Conservation (phyloP, 2,888 invertebrate genomes). For the Lampropteryx suffumata region DNA sequence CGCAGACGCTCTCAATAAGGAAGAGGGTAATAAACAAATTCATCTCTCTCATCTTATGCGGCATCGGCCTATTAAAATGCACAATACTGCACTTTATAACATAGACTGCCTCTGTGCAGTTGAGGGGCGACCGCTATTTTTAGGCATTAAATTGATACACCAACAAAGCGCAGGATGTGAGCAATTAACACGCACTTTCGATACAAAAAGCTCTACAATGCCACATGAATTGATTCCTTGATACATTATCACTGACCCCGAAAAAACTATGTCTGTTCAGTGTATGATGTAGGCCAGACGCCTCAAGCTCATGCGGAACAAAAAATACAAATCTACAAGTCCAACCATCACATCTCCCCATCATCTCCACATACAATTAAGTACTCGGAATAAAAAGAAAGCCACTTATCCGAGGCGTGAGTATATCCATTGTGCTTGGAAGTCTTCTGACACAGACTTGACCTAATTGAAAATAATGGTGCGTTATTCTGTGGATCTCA, state of each 20-base stretch:
- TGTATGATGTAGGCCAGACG: conserved; percentile 55
- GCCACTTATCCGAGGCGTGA: conserved; percentile 72
- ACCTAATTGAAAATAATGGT: conserved; percentile 82
- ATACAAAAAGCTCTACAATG: conserved; percentile 52
- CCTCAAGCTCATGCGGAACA: conserved; percentile 43
- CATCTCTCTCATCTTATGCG: conserved; percentile 80
- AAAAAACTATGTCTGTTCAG: conserved; percentile 41
- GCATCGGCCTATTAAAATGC: conserved; percentile 78
- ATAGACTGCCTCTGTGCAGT: conserved; percentile 55
- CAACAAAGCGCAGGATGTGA: conserved; percentile 78
- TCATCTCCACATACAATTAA: conserved; percentile 65
- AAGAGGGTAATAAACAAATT: conserved; percentile 83
- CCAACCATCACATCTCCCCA: conserved; percentile 59
- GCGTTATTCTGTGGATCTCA: conserved; percentile 64
- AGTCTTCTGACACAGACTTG: conserved; percentile 73
- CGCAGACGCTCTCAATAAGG: conserved; percentile 82
- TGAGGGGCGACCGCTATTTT: conserved; percentile 74
- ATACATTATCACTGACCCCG: conserved; percentile 47
- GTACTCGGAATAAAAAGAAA: conserved; percentile 68
- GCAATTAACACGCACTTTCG: conserved; percentile 77
- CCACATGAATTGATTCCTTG: conserved; percentile 44
- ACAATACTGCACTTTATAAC: conserved; percentile 80
- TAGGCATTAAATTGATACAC: conserved; percentile 76
- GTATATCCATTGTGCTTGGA: conserved; percentile 76
- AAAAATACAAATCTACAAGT: conserved; percentile 60